Percentiles rank a stretch among this genome's conserved stretches.
Conservation (phyloP, 1,140 invertebrate genomes). For the Zaprionus ornatus region DNA sequence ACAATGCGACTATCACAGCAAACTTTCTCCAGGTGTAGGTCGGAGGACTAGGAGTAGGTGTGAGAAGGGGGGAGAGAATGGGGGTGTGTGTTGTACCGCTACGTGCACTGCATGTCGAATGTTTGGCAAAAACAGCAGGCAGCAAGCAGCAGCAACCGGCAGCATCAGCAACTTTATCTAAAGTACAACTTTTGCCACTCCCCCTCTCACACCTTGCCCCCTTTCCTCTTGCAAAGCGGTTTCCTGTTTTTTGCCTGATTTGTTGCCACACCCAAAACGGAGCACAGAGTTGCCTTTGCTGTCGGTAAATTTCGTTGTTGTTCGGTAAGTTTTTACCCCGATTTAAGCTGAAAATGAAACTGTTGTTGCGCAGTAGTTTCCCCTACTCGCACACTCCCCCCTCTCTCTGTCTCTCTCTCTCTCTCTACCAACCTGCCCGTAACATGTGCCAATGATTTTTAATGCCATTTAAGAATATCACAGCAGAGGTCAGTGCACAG, state of each 20-base stretch:
- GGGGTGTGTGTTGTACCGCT: constrained; percentile 26
- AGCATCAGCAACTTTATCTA: constrained; percentile 71
- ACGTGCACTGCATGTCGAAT: constrained; percentile 75
- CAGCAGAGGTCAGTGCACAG: constrained; percentile 21
- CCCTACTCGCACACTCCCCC: too few relatives aligned
- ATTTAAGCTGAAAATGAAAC: constrained; percentile 71
- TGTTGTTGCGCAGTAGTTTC: constrained; percentile 48
- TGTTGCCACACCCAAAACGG: constrained; percentile 21
- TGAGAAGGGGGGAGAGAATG: background rate
- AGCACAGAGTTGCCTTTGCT: background rate
- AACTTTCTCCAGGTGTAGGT: constrained; percentile 36
- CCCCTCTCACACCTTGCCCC: constrained; percentile 1
- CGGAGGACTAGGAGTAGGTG: background rate
- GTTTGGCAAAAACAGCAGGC: constrained; percentile 64
- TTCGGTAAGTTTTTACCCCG: constrained; percentile 52
- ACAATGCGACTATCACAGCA: constrained; percentile 28
- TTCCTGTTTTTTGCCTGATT: constrained; percentile 48
- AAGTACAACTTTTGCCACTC: constrained; percentile 65
- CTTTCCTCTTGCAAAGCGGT: constrained; percentile 17
- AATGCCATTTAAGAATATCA: constrained; percentile 73
- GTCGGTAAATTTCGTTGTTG: constrained; percentile 40
- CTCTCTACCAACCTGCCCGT: background rate
- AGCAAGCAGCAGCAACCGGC: constrained; percentile 1
- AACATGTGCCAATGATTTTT: constrained; percentile 76
- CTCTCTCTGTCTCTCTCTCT: background rate